These are phyloP conservation scores for Nesogale talazaci DNA, from an alignment of 2,113 vertebrate species.

Conservation along the genomic window DNA sequence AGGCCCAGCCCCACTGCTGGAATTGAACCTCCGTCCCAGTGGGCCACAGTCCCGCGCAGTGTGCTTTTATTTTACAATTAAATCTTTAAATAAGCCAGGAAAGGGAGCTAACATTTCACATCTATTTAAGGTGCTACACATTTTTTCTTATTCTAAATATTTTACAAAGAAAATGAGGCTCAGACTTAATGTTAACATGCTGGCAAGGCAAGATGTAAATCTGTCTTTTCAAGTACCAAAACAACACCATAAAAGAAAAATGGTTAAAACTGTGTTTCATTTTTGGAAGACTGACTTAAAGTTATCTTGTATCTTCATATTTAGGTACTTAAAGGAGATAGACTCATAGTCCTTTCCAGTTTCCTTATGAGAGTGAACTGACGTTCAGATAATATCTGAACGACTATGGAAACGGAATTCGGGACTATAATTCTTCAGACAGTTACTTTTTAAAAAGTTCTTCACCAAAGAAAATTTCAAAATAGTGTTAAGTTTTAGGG, in stretches of 20 bases:
- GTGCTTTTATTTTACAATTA: background rate
- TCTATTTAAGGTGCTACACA: background rate
- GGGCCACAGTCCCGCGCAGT: too few relatives aligned
- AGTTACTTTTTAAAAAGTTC: background rate
- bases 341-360: background rate
- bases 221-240: background rate
- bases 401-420: background rate
- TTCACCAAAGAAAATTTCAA: background rate
- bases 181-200: background rate
- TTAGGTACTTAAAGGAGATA: background rate
- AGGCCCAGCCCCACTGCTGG: too few relatives aligned
- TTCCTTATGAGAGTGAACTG: background rate
- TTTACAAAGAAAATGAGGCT: conserved; percentile 2
- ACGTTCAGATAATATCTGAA: background rate
- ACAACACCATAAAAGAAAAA: background rate
- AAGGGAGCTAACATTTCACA: background rate
- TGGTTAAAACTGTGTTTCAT: background rate
- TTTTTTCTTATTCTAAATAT: background rate
- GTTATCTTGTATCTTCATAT: conserved; percentile 1
- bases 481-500: background rate
- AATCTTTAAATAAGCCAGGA: background rate
- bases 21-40: too few relatives aligned
- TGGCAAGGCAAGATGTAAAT: background rate
- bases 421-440: background rate
- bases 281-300: background rate